Base-by-base conservation (phyloP, 2,888 invertebrate species). In the Tupiocoris notatus region DNA sequence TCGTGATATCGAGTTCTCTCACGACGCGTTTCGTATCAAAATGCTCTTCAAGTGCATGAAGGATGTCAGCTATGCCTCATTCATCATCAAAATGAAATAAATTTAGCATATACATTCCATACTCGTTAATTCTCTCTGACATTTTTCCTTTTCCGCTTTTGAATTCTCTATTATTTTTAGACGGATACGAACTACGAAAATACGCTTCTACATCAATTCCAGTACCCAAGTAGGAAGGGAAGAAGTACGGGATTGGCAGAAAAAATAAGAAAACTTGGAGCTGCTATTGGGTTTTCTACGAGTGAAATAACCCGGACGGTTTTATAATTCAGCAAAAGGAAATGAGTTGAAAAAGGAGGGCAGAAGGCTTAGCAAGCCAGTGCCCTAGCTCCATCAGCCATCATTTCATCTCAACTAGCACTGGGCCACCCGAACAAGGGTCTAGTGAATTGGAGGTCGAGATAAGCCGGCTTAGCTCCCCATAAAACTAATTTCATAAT, bases 391-490 rank as follows among this genome's bases (percentile, higher is more conserved):
- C 6, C 12, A 39, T 39, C 39, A 39, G 12, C 12, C 39, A 39
- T 7, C 39, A 39, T 39, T 39, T 39, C 39, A 39, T 39, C 39
- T 39, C 12, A 39, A 39, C n/a, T n/a, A n/a, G 65, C 25, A 65
- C 25, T 24, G 23, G 2, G 17, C 24, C 12, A 1, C 1, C 17
- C 20, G 56, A 59, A 39, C 54, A 23, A 39, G 18, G 9, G n/a
- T 17, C 18, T 62, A 63, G 61, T 73, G 54, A 71, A 73, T 73
- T 22, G 25, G 22, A 71, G 62, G 71, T 20, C 23, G 20, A 63
- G 73, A 73, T 73, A 73, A 73, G 73, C 73, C 73, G 73, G 73
- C 73, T 73, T 73, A 73, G 73, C 57, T 73, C 63, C 73, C 73
- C 64, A 63, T 73, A 73, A 73, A 73, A 73, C 73, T 73, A 73